Evolutionary conservation across 2,888 invertebrate genomes (phyloP).

Genomic region (Plemyria rubiginata): DNA sequence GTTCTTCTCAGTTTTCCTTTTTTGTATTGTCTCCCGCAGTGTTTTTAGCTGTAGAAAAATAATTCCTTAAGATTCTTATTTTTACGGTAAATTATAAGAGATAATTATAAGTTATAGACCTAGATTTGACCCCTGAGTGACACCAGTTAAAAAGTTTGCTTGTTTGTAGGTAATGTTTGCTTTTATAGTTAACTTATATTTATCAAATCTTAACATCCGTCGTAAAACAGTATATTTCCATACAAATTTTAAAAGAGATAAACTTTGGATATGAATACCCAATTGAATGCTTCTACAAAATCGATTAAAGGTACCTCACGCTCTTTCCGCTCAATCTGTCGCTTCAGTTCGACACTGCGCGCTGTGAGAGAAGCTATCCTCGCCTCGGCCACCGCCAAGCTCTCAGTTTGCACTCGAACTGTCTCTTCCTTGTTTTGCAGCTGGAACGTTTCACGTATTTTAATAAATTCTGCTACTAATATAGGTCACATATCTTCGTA

Average conservation of each 20-base stretch:
- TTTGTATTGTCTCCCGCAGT: conserved; percentile 45
- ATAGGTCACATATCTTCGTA: no score
- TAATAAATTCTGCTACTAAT: no score
- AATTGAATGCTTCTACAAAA: conserved; percentile 14
- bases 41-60: conserved; percentile 43
- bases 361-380: conserved; percentile 59
- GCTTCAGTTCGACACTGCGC: conserved; percentile 48
- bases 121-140: conserved; percentile 14
- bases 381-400: conserved; percentile 67
- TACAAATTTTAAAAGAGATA: neutral
- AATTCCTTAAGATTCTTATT: neutral
- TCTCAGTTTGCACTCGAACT: conserved; percentile 68
- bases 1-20: conserved; percentile 45
- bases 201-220: neutral
- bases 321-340: conserved; percentile 50
- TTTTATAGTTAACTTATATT: neutral
- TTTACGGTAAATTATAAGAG: neutral
- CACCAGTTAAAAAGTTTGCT: neutral
- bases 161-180: neutral
- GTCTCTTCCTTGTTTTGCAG: conserved; percentile 75
- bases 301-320: conserved; percentile 50
- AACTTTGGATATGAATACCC: neutral
- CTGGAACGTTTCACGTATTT: conserved; percentile 44
- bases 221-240: neutral
- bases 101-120: neutral